These are phyloP conservation scores for Xestobium rufovillosum DNA, from an alignment of 2,888 invertebrate species.

Conservation along the genomic window DNA sequence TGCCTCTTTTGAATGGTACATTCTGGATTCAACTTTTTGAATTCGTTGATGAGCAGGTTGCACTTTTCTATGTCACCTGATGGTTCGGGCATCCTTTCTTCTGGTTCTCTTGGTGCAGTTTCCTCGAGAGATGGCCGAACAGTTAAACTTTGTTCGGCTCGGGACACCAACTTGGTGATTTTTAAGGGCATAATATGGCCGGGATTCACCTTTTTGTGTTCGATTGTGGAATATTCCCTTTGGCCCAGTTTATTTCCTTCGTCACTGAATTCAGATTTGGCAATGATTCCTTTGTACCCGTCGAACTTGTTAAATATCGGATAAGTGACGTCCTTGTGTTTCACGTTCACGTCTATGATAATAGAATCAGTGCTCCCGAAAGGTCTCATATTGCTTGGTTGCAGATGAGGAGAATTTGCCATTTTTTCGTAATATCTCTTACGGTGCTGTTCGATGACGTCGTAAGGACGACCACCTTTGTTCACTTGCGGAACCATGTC, in stretches of 20 bases:
- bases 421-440: too few species aligned
- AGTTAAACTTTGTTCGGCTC: neutral
- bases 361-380: neutral
- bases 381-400: neutral
- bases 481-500: too few species aligned
- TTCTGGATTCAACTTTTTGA: conserved; percentile 1
- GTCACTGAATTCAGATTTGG: neutral
- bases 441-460: neutral
- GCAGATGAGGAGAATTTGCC: too few species aligned
- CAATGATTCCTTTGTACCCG: neutral
- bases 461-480: neutral
- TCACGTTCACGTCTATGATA: neutral
- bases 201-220: neutral
- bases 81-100: neutral
- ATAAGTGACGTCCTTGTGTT: neutral
- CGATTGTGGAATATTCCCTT: neutral
- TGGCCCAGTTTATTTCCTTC: neutral
- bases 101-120: too few species aligned
- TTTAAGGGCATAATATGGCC: too few species aligned
- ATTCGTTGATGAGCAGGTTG: neutral
- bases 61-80: neutral
- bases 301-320: neutral
- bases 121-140: neutral
- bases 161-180: neutral
- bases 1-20: neutral